phyloP scores from a whole-genome alignment of 2,797 vertebrate species.

The Catostomus latipinnis region DNA sequence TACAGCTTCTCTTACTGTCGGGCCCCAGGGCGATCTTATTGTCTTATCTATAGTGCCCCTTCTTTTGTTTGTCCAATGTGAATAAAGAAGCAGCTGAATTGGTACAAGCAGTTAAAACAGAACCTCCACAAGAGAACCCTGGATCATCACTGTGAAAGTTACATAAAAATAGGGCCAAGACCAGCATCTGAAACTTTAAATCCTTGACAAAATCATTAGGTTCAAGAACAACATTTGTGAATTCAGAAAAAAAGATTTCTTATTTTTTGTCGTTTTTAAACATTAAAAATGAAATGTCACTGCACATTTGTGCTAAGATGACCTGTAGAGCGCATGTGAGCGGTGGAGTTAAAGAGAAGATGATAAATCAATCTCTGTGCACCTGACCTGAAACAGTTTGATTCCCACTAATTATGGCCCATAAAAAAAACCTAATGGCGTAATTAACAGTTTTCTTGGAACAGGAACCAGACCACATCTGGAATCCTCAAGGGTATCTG shows the following conservation, averaged over 20 bases:
- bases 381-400: conserved; percentile 63
- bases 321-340: conserved; percentile 24
- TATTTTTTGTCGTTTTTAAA: too few relatives aligned
- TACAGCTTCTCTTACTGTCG: conserved; percentile 71
- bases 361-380: conserved; percentile 70
- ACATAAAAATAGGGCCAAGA: conserved; percentile 53
- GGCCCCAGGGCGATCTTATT: conserved; percentile 63
- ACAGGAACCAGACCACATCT: conserved; percentile 77
- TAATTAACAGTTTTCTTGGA: conserved; percentile 79
- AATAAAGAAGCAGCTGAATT: conserved; percentile 65
- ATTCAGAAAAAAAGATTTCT: background rate
- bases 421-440: conserved; percentile 71
- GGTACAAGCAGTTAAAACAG: conserved; percentile 80
- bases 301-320: background rate
- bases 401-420: conserved; percentile 75
- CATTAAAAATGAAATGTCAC: background rate
- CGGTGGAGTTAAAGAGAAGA: conserved; percentile 40
- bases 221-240: conserved; percentile 4
- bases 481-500: conserved; percentile 73
- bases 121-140: conserved; percentile 66
- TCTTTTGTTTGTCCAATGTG: conserved; percentile 73
- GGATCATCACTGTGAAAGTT: conserved; percentile 31
- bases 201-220: background rate
- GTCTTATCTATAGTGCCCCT: conserved; percentile 64
- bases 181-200: conserved; percentile 17